These are phyloP conservation scores for Dugesia japonica DNA, from an alignment of 2,888 invertebrate genomes.

Conservation along the genomic window DNA sequence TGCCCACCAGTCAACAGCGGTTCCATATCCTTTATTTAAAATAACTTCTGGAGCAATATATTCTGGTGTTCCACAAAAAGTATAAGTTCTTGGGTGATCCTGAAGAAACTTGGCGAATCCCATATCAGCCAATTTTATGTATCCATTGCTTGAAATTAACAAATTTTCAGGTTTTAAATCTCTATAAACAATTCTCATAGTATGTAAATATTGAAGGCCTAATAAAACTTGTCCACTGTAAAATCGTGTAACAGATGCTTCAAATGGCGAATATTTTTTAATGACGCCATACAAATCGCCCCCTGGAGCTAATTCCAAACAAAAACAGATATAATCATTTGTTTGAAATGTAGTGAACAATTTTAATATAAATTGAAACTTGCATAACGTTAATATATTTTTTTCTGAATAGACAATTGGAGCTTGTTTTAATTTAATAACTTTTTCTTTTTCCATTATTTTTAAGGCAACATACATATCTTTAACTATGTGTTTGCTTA, in stretches of 20 bases:
- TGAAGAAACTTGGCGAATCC: slow-evolving; percentile 33
- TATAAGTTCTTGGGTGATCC: slow-evolving; percentile 23
- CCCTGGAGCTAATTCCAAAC: slow-evolving; percentile 32
- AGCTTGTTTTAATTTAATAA: slow-evolving; percentile 26
- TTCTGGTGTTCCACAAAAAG: slow-evolving; percentile 33
- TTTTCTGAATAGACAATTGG: slow-evolving; percentile 28
- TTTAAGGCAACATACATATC: slow-evolving; percentile 12
- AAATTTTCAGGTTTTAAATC: slow-evolving; percentile 34
- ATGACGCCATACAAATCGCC: slow-evolving; percentile 31
- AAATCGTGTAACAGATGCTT: background rate
- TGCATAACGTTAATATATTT: slow-evolving; percentile 12
- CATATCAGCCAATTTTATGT: slow-evolving; percentile 31
- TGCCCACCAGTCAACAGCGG: slow-evolving; percentile 32
- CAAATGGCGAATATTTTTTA: background rate
- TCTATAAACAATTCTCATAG: slow-evolving; percentile 29
- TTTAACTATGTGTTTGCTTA: slow-evolving; percentile 12
- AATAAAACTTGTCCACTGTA: slow-evolving; percentile 32
- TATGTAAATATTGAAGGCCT: slow-evolving; percentile 33
- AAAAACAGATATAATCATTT: slow-evolving; percentile 30
- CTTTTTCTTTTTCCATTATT: slow-evolving; percentile 25
- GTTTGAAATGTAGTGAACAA: slow-evolving; percentile 29
- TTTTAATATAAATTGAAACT: slow-evolving; percentile 23
- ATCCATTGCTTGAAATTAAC: slow-evolving; percentile 25
- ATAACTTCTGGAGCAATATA: slow-evolving; percentile 35
- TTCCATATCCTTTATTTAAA: slow-evolving; percentile 30